Evolutionary conservation across 1,140 invertebrate species (phyloP), one percentile per base, ranked within the genome.

Genomic region (Battus philenor): DNA sequence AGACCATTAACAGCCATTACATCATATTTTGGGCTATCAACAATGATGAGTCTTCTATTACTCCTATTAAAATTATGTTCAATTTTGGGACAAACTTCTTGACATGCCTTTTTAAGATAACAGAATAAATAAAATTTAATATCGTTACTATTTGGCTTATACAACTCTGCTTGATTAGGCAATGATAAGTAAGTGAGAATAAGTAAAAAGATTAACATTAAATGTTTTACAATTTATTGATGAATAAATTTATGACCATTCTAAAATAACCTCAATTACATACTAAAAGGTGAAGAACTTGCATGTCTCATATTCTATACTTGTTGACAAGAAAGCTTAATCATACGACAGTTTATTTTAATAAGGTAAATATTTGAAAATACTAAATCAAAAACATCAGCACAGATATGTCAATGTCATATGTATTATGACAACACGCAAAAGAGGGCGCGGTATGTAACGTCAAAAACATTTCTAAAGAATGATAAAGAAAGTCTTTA

Each of bases 1-100:
- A 82, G 69, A 49, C 73, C 68, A 63, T 80, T 78, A 27, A 65
- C 59, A 39, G 73, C 55, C 77, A 81, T 80, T 10, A 67, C 55
- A 53, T 64, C 51, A 52, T 51, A 43, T 33, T 60, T 44, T 41
- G 13, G 22, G 57, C 45, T 43, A 38, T 51, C 33, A 34, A 50
- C 30, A 44, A 48, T 39, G 16, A 20, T 50, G 43, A 51, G 27
- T 27, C 47, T 48, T 44, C 38, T 54, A 30, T 41, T 24, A 47
- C 62, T 62, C 50, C 65, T 38, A 47, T 62, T 46, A 10, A 9
- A 11, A 20, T 2, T 20, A 27, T 53, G 53, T 50, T 67, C 70
- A 68, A 68, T 48, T 53, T 46, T 69, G 54, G 44, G 34, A 66
- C 67, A 73, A 39, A 56, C 49, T 47, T 59, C 50, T 56, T 66